Base-by-base conservation (phyloP, 2,113 vertebrate genomes). In the Ptychochromis oligacanthus region DNA sequence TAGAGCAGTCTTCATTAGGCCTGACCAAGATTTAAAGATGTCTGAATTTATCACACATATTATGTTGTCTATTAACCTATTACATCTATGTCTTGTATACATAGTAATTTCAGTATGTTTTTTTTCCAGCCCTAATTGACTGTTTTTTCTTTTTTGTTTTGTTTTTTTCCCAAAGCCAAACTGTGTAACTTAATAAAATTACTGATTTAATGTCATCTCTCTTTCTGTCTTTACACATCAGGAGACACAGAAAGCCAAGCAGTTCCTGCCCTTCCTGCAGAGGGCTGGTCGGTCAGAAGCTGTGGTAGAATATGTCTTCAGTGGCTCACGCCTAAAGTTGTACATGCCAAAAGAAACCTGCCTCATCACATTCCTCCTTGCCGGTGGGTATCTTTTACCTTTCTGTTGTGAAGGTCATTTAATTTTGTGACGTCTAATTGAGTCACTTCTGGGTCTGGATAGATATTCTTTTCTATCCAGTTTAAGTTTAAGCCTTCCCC, bases 311-410 rank as follows among this genome's bases (percentile, higher is more conserved):
- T 98, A 98, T 1, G 97, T 99, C 82, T 99, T 99, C 95, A 99
- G 98, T 1, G 98, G 98, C 31, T 99, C 98, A 62, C 96, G 98
- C 24, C 97, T 99, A 60, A 99, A 99, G 90, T 96, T 99, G 46
- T 99, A 99, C 95, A 96, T 99, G 97, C 98, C 98, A 81, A 99
- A 99, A 96, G 98, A 99, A 80, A 99, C 98, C 77, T 99, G 98
- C 92, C 97, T 99, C 83, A 99, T 99, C 95, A 99, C 98, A 62
- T 99, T 99, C 95, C 95, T 99, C 59, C 96, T 99, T 0, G 98
- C 98, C 4, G 98, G 98, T 99, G 88, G 93, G 97, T 93, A 60
- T 72, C 15, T 67, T 78, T 84, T 28, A n/a, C n/a, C 15, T 61
- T 77, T 15, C 74, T 22, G 9, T 28, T 28, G 24, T 18, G 5